A percentile compares a stretch with the other conserved stretches of the same genome.
These are phyloP conservation scores for Carcinoscorpius rotundicauda DNA, from an alignment of 1,140 invertebrate genomes.

Conservation along the genomic window DNA sequence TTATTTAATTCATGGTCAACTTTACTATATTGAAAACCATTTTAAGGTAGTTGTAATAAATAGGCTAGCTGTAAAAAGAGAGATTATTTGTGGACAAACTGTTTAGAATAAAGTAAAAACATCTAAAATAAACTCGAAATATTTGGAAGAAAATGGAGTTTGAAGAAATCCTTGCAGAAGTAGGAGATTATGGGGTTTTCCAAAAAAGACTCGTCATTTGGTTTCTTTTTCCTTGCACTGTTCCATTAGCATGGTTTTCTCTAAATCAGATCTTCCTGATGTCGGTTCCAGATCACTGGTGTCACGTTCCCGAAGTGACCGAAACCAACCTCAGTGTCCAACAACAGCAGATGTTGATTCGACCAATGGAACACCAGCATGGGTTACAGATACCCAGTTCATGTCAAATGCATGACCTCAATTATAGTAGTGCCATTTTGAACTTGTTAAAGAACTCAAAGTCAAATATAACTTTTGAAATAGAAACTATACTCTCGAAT, in stretches of 20 bases:
- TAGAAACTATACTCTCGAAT: no score
- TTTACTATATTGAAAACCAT: no score
- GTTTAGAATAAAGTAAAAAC: no score
- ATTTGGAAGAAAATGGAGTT: conserved; percentile 37
- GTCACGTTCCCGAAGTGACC: conserved; percentile 37
- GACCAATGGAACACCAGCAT: conserved; percentile 10
- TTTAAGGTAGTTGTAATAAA: no score
- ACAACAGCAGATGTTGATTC: conserved; percentile 21
- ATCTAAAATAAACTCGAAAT: no score
- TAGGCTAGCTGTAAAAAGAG: no score
- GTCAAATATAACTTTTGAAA: no score
- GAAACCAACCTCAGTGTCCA: conserved; percentile 35
- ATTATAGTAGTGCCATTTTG: conserved; percentile 15
- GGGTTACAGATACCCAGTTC: not conserved
- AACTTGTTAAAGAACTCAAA: no score
- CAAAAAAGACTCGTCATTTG: conserved; percentile 32
- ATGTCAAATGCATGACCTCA: conserved; percentile 24
- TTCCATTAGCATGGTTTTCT: conserved; percentile 16
- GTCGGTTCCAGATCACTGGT: conserved; percentile 43
- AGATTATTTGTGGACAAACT: no score
- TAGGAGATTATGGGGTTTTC: conserved; percentile 45
- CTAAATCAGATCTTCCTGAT: conserved; percentile 40
- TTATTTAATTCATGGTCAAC: no score
- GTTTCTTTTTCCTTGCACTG: conserved; percentile 18
- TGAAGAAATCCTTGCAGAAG: conserved; percentile 41